Percentiles rank a stretch among this genome's conserved stretches.
phyloP scores from a whole-genome alignment of 2,797 vertebrate species.

The Oreochromis grahami region DNA sequence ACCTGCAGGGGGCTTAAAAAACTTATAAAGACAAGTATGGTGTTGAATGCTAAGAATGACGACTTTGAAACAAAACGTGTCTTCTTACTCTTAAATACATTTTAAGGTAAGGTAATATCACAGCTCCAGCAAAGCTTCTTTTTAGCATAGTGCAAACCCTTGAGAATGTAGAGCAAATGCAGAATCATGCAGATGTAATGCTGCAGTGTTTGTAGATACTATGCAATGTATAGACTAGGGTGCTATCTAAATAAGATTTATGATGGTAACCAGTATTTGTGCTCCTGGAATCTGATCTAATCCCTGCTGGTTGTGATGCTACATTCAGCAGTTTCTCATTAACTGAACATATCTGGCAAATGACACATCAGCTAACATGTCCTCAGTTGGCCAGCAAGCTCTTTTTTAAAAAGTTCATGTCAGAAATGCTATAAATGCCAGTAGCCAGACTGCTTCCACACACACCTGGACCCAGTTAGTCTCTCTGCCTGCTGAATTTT shows the following conservation, averaged over 20 bases:
- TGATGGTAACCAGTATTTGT: not conserved
- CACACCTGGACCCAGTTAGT: slow-evolving; percentile 38
- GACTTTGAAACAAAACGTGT: not conserved
- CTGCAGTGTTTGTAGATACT: not conserved
- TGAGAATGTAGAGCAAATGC: not conserved
- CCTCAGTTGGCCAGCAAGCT: not conserved
- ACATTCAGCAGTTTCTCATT: not conserved
- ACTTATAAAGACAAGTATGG: not conserved
- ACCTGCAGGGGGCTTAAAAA: not conserved
- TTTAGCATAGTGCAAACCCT: not conserved
- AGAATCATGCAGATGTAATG: not conserved
- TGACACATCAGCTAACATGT: not conserved
- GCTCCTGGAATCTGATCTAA: not conserved
- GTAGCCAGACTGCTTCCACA: not conserved
- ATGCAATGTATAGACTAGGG: not conserved
- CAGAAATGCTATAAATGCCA: slow-evolving; percentile 35
- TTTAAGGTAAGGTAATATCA: not conserved
- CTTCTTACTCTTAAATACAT: not conserved
- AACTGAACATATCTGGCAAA: not conserved
- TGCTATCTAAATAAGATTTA: not conserved
- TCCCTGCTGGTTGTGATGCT: not conserved
- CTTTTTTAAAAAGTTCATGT: not conserved
- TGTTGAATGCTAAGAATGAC: not conserved
- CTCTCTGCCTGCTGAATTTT: not conserved
- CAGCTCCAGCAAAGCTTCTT: not conserved